A percentile compares a stretch with the other conserved stretches of the same genome.
phyloP scores from a whole-genome alignment of 2,888 invertebrate species.

The Antheraea yamamai region DNA sequence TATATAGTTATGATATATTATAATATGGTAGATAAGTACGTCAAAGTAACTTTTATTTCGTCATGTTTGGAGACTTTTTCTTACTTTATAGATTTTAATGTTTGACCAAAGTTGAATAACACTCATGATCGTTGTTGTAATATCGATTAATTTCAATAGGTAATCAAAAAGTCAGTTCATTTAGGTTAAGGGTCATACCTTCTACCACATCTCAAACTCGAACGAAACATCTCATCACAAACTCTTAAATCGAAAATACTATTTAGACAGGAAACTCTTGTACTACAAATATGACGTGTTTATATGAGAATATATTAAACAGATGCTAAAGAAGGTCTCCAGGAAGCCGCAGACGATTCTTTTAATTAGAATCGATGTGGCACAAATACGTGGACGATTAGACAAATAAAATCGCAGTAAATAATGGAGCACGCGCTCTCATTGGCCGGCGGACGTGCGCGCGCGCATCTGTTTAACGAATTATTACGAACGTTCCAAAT shows the following conservation, averaged over 20 bases:
- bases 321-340: background rate
- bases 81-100: no score
- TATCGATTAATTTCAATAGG: no score
- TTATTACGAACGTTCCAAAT: slow-evolving; percentile 55
- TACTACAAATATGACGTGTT: background rate
- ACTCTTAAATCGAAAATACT: background rate
- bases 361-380: slow-evolving; percentile 30
- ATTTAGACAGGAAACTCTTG: background rate
- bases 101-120: no score
- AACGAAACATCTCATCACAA: no score
- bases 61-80: no score
- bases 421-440: slow-evolving; percentile 40
- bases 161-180: no score
- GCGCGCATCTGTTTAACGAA: slow-evolving; percentile 73
- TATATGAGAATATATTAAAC: background rate
- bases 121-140: no score
- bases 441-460: slow-evolving; percentile 51
- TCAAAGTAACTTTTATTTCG: no score
- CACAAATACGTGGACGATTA: slow-evolving; percentile 43
- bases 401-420: slow-evolving; percentile 59
- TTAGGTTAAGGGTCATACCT: no score
- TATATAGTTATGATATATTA: no score
- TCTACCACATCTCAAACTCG: no score
- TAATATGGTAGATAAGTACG: no score
- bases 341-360: background rate